These are phyloP conservation scores for Dicerorhinus sumatrensis DNA, from an alignment of 2,113 vertebrate genomes.

Conservation along the genomic window DNA sequence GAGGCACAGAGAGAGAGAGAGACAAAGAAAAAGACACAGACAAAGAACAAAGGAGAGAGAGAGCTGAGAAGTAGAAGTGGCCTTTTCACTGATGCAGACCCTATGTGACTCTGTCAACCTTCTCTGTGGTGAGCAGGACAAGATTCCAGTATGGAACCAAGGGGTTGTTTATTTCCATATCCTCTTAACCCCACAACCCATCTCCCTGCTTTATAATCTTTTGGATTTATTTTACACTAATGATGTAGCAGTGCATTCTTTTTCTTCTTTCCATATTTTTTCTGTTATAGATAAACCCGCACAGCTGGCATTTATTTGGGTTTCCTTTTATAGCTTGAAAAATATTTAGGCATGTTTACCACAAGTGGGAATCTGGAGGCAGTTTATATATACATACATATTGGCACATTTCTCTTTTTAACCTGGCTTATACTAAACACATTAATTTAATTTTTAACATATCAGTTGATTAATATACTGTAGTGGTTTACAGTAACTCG, in stretches of 20 bases:
- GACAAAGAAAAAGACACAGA: background rate
- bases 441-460: conserved; percentile 71
- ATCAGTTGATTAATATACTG: conserved; percentile 62
- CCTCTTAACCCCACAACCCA: background rate
- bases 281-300: conserved; percentile 68
- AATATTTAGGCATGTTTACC: conserved; percentile 80
- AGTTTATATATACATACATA: conserved; percentile 64
- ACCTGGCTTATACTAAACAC: conserved; percentile 28
- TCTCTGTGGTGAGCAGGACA: background rate
- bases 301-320: conserved; percentile 76
- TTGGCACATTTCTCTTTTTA: conserved; percentile 55
- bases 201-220: background rate
- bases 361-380: conserved; percentile 74
- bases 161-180: background rate
- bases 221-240: conserved; percentile 20
- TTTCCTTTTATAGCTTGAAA: conserved; percentile 78
- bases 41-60: background rate
- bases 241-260: background rate
- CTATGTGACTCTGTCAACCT: background rate
- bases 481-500: background rate
- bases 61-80: background rate
- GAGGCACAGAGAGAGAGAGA: background rate
- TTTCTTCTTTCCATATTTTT: conserved; percentile 51
- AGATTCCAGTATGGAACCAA: background rate
- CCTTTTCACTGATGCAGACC: background rate